Evolutionary conservation across 2,113 vertebrate species (phyloP), one percentile per base, ranked within the genome.

Genomic region (Cephalopholis sonnerati): DNA sequence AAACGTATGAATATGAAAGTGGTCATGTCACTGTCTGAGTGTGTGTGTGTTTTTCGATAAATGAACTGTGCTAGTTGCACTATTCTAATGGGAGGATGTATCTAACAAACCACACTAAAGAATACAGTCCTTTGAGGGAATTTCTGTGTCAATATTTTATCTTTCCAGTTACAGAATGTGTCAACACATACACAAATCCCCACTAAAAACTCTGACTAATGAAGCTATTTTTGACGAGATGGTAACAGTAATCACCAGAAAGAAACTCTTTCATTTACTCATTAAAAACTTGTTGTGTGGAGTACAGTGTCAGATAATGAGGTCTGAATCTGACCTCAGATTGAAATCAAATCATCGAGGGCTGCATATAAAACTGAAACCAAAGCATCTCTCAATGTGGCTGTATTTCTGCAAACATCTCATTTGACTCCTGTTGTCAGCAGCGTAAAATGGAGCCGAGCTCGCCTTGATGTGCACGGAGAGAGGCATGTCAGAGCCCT

Each of bases 311-410:
- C 6, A 36, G 32, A 36, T 9, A 12, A 1, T 5, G 8, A 55
- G 27, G 44, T 59, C 53, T 73, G 51, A 89, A 79, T 85, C 84
- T 84, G 78, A 72, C 75, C 66, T 69, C 69, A 91, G 87, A 89
- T 86, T 91, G 61, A 90, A 92, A 90, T 91, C 79, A 90, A 75
- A 81, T 87, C 79, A 65, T 79, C 39, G n/a, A 71, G 69, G 46
- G 27, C 22, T 12, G 5, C 53, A 61, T 74, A 25, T 57, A 3
- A n/a, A 84, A 73, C 57, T 55, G 32, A 89, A 85, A 79, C 64
- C 74, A 75, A 68, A 44, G 12, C 41, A 20, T 48, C 53, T 63
- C 46, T 83, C 36, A 7, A 1, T 69, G 79, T 70, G 77, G 51
- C 77, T 82, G 39, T 25, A 73, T 53, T 85, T 82, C 20, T 59